These are phyloP conservation scores for Zootermopsis nevadensis DNA, from an alignment of 2,888 invertebrate genomes.

Conservation along the genomic window DNA sequence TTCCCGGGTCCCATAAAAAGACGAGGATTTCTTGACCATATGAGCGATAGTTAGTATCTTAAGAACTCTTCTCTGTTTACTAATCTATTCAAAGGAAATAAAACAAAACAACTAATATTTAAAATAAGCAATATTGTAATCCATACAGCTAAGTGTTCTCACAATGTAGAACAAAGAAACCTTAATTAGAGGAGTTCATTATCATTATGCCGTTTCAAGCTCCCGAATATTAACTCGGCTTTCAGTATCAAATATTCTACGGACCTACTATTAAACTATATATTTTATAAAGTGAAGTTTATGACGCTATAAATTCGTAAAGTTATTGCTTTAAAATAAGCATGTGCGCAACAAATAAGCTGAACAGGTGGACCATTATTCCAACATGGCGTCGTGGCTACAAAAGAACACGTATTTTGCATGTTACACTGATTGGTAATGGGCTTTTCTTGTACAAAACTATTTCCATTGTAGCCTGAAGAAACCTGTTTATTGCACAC, in stretches of 20 bases:
- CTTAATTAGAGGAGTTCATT: background rate
- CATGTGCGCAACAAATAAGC: no score
- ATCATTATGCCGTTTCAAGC: background rate
- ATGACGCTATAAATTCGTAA: background rate
- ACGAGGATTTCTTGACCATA: no score
- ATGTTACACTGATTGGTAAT: no score
- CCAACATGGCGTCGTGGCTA: background rate
- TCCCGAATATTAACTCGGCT: background rate
- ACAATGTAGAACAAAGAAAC: background rate
- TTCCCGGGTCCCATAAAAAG: no score
- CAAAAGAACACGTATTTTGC: background rate
- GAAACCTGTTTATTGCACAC: no score
- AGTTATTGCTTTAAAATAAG: background rate
- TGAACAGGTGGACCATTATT: background rate
- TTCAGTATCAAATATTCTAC: background rate
- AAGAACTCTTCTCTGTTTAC: no score
- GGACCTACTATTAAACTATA: background rate
- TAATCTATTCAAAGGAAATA: no score
- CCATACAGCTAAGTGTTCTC: no score
- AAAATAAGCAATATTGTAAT: no score
- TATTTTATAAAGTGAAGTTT: conserved; percentile 1
- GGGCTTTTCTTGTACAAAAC: no score
- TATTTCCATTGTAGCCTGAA: background rate
- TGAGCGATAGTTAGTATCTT: no score
- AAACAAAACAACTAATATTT: no score